Evolutionary conservation across 1,140 invertebrate species (phyloP), one percentile per base, ranked within the genome.

Genomic region (Calosoma granatense): DNA sequence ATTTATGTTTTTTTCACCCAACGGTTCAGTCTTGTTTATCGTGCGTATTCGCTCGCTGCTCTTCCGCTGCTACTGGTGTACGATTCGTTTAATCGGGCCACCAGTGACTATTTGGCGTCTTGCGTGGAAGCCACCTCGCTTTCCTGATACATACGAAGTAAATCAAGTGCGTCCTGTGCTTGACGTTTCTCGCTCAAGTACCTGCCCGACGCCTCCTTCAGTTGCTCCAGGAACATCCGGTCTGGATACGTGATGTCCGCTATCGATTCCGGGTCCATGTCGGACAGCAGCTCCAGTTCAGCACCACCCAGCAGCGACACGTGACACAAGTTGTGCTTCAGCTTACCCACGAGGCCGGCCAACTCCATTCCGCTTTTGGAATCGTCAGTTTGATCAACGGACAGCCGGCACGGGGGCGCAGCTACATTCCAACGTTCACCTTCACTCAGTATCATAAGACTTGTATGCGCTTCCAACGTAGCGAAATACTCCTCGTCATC

Each of bases 401-500:
- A 81, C 53, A 82, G 80, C 59, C 72, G 71, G 58, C 74, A 77
- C 57, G 70, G 67, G 30, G 77, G 68, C 67, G 57, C 73, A 64
- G 30, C 64, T 59, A 58, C 73, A 64, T 78, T 73, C 88, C 88
- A 90, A 64, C 84, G 85, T 69, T 91, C 82, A 59, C 81, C 79
- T 15, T 81, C 81, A 53, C 81, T 79, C 20, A 92, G 76, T 4
- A 90, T 77, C 84, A 92, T 91, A 60, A 92, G 74, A 65, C 80
- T 84, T 4, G 88, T 90, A 64, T 92, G 87, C 58, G 81, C 83
- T 64, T 92, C 87, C 53, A 92, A 73, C 0, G 88, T 92, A 26
- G 81, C 84, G 70, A 92, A 92, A 70, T 91, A 92, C 67, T 91
- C 88, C 69, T 92, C 87, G 65, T 90, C 88, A 62, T 92, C 90